Evolutionary conservation across 2,113 vertebrate species (phyloP).

Genomic region (Taxidea taxus): DNA sequence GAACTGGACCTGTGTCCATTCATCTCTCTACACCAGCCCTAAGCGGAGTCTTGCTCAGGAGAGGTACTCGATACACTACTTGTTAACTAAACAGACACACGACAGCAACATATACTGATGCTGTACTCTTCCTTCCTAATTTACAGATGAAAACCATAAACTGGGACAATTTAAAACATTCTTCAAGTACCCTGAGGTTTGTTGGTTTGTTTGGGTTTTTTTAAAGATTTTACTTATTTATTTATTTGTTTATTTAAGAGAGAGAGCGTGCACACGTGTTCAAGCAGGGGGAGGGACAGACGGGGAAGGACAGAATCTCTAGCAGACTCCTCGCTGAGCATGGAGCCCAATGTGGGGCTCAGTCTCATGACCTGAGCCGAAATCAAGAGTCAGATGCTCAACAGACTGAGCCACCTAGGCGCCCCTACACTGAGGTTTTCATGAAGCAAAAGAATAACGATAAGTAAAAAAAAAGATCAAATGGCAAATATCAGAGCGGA

Average conservation of each 20-base stretch:
- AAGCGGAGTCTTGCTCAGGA: background rate
- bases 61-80: background rate
- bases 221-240: background rate
- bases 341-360: background rate
- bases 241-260: background rate
- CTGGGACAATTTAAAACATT: background rate
- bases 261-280: background rate
- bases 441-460: background rate
- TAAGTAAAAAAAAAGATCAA: background rate
- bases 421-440: background rate
- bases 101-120: background rate
- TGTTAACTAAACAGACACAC: background rate
- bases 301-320: background rate
- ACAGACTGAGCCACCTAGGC: background rate
- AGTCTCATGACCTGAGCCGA: background rate
- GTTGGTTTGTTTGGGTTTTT: background rate
- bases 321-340: background rate
- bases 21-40: background rate
- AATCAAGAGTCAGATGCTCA: background rate
- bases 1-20: background rate
- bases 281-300: background rate
- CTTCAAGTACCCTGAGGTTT: background rate
- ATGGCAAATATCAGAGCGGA: background rate
- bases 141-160: background rate
- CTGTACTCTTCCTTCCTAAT: background rate